Conservation (phyloP, 2,113 vertebrate genomes). For the Phaethornis superciliosus region DNA sequence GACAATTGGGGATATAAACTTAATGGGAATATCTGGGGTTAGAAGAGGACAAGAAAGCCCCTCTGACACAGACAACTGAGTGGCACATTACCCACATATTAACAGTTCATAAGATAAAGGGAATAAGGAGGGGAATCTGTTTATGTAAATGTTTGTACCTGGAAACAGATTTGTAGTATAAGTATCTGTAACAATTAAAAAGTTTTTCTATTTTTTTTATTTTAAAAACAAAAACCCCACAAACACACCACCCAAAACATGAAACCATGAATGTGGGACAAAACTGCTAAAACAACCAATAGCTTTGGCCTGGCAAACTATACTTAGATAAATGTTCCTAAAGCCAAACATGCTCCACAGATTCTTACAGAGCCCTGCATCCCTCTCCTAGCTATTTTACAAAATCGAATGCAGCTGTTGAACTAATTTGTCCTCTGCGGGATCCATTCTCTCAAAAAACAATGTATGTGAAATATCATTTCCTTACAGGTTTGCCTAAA, state of each 20-base stretch:
- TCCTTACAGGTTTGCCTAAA: constrained; percentile 78
- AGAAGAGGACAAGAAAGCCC: constrained; percentile 53
- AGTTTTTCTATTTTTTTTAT: neutral
- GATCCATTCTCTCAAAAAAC: constrained; percentile 72
- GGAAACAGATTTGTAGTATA: constrained; percentile 17
- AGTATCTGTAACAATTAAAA: neutral
- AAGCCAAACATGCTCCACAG: constrained; percentile 67
- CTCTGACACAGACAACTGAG: constrained; percentile 3
- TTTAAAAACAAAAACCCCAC: neutral
- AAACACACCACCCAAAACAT: neutral
- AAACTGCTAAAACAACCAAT: constrained; percentile 28
- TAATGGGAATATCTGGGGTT: constrained; percentile 57
- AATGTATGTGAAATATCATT: constrained; percentile 72
- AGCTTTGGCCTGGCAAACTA: constrained; percentile 52
- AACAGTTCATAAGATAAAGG: constrained; percentile 54
- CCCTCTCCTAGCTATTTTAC: constrained; percentile 69
- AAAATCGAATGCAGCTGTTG: constrained; percentile 80
- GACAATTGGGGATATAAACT: constrained; percentile 50
- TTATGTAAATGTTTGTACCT: constrained; percentile 37
- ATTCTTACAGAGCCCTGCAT: constrained; percentile 62
- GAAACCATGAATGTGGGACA: neutral
- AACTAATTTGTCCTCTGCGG: constrained; percentile 66
- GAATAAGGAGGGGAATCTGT: constrained; percentile 33
- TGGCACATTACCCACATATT: constrained; percentile 23
- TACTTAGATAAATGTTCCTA: constrained; percentile 73